Evolutionary conservation across 2,113 vertebrate species (phyloP).

Genomic region (Cnemophilus loriae): DNA sequence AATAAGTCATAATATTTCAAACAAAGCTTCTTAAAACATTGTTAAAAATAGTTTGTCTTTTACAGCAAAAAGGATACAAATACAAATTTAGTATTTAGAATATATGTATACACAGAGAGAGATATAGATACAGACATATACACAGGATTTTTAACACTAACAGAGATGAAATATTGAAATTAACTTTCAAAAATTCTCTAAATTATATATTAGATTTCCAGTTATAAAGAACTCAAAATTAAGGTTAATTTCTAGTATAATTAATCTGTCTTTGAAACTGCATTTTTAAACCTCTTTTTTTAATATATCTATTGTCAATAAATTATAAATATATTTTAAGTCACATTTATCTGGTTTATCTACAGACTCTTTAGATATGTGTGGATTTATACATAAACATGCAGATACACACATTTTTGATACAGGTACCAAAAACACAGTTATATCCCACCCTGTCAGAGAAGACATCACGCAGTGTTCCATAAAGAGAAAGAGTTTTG

Average conservation of each 20-base stretch:
- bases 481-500: not conserved
- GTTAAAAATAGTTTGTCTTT: not conserved
- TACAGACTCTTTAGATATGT: not conserved
- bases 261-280: not conserved
- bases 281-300: not conserved
- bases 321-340: not conserved
- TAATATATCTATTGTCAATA: not conserved
- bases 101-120: not conserved
- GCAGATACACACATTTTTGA: not conserved
- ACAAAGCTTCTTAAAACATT: not conserved
- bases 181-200: not conserved
- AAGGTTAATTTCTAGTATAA: not conserved
- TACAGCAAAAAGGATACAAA: not conserved
- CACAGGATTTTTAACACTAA: not conserved
- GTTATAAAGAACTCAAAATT: not conserved
- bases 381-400: not conserved
- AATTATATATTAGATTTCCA: not conserved
- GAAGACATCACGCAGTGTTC: rapidly evolving
- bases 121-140: not conserved
- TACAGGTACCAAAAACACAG: not conserved
- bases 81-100: not conserved
- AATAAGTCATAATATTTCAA: not conserved
- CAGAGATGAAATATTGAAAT: not conserved
- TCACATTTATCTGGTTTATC: not conserved
- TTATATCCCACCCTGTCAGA: not conserved